Evolutionary conservation across 2,113 vertebrate genomes (phyloP).

Genomic region (Stegostoma tigrinum): DNA sequence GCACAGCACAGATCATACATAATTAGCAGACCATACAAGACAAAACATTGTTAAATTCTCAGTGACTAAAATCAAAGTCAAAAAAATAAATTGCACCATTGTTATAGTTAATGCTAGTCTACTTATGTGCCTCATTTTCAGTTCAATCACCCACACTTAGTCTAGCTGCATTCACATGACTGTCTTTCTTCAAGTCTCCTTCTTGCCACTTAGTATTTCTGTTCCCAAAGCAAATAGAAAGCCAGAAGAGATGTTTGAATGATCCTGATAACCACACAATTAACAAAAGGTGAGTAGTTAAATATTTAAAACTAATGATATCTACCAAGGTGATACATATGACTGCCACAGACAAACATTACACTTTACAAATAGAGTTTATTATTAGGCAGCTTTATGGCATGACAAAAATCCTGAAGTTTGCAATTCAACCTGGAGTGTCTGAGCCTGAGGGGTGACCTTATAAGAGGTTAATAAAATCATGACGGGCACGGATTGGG

Average conservation of each 20-base stretch:
- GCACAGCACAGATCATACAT: neutral
- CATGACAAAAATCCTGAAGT: no score
- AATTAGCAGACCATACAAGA: neutral
- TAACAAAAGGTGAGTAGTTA: neutral
- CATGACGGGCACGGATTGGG: no score
- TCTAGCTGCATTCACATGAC: neutral
- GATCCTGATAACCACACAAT: neutral
- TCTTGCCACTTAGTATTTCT: neutral
- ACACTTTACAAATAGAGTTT: no score
- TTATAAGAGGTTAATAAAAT: no score
- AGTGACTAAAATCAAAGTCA: neutral
- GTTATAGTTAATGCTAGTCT: neutral
- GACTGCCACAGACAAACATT: no score
- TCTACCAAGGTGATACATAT: neutral
- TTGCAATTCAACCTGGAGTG: no score
- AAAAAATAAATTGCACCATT: neutral
- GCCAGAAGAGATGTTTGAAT: neutral
- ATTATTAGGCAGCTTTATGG: no score
- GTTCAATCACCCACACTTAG: neutral
- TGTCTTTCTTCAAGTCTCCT: neutral
- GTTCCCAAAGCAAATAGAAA: neutral
- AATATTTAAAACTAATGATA: neutral
- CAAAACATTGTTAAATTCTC: neutral
- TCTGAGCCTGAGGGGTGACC: no score
- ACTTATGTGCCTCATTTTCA: neutral